Evolutionary conservation across 2,797 vertebrate species (phyloP).

Genomic region (Myiotriccus ornatus): DNA sequence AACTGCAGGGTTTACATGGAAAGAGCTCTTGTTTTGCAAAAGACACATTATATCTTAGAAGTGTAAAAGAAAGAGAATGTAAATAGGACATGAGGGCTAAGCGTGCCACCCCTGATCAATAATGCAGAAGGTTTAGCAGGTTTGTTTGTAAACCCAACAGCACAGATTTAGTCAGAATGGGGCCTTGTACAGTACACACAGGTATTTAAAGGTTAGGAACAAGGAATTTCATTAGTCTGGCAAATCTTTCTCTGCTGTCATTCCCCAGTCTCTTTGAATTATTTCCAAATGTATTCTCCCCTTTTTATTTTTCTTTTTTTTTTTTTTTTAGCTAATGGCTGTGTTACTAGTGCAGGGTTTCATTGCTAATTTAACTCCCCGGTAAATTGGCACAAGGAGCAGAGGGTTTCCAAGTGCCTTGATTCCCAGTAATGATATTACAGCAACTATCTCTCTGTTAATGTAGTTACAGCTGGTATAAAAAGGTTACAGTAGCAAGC

Average conservation of each 20-base stretch:
- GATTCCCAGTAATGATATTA: conserved; percentile 9
- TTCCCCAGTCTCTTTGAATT: conserved; percentile 11
- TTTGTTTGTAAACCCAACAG: conserved; percentile 37
- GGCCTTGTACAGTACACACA: background rate
- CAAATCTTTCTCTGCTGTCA: conserved; percentile 31
- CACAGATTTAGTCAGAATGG: background rate
- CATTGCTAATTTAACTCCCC: conserved; percentile 4
- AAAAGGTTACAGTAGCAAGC: conserved; percentile 20
- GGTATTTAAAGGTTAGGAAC: conserved; percentile 37
- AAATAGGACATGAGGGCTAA: background rate
- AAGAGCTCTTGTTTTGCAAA: conserved; percentile 12
- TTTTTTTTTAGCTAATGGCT: background rate
- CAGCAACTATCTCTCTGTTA: conserved; percentile 8
- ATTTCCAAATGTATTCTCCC: conserved; percentile 6
- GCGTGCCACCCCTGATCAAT: conserved; percentile 36
- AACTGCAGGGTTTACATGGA: background rate
- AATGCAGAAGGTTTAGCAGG: conserved; percentile 38
- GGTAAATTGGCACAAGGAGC: background rate
- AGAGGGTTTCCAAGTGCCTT: background rate
- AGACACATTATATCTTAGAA: background rate
- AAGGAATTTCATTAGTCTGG: conserved; percentile 20
- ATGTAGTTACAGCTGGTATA: background rate
- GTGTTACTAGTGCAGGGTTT: background rate
- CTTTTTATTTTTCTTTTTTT: background rate
- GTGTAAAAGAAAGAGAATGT: conserved; percentile 17